Evolutionary conservation across 2,797 vertebrate genomes (phyloP), one percentile per base, ranked within the genome.

Genomic region (Lacerta viridis): DNA sequence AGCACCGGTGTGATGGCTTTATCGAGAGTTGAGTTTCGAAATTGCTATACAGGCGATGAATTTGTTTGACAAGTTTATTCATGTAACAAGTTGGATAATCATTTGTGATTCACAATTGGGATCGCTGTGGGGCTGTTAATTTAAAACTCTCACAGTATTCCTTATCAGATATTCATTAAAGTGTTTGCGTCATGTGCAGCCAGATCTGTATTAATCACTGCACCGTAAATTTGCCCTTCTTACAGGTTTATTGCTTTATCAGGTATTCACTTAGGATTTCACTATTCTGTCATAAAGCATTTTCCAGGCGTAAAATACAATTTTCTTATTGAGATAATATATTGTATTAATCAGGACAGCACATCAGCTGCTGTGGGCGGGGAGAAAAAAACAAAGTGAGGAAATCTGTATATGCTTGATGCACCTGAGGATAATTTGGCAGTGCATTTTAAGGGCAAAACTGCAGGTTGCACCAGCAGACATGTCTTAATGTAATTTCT

Each of bases 21-120:
- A 90, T 94, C 74, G 80, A 69, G 61, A n/a, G 69, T 83, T 72
- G 89, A 80, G 82, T 75, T 41, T 92, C 92, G 79, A 85, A 93
- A 92, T 91, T 93, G 88, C 66, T 93, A 41, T 92, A 85, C 66
- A 81, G 85, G 92, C 87, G 87, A 88, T 94, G 36, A 88, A 93
- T 95, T 97, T 46, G 43, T 95, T 92, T 94, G 93, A 93, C 92
- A 95, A 91, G 90, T 94, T 94, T 93, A 93, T 96, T 97, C 93
- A 86, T 95, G 87, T 94, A 96, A 93, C 92, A 94, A 90, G 87
- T 95, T 95, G 90, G 88, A 86, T 95, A 94, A 96, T 95, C 83
- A 92, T 95, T 95, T 94, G 72, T 29, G 13, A 96, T 90, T 95
- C 91, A 92, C 81, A 85, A 1, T 91, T 93, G 96, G 92, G 87